Base-by-base conservation (phyloP, 2,797 vertebrate species). In the Clarias pachynema region DNA sequence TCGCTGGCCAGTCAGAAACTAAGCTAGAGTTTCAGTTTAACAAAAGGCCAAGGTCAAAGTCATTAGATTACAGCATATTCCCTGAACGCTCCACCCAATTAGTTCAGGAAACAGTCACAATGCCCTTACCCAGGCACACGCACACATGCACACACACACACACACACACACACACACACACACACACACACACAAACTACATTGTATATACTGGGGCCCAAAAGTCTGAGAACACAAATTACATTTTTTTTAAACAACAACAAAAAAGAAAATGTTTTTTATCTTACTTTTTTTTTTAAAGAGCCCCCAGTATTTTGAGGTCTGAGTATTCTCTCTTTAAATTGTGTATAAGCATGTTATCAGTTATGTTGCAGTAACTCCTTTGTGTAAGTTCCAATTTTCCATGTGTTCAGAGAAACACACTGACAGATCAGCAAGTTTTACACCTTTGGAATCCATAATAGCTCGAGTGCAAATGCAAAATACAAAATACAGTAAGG, bases 21-120 rank as follows among this genome's bases (percentile, higher is more conserved):
- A 10, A 72, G 60, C 18, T 53, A 62, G 37, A 60, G 24, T 34
- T 37, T 72, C 49, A 53, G 83, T 84, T 90, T 89, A 87, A 56
- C 89, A 82, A 84, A 87, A 87, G 87, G 83, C 89, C 78, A 86
- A 88, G 91, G 93, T 94, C 91, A 94, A 93, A 92, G 83, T 91
- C 86, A 91, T 94, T 87, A 84, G 83, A 82, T 83, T 72, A 82
- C 63, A 14, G n/a, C 63, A 29, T 20, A 84, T 81, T 88, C 80
- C 63, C 70, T 70, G 57, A 84, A 83, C 53, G 53, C 68, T 85
- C 75, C 53, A 83, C 81, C 80, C 79, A 83, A 40, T 73, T 69
- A 73, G 57, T 85, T 73, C 37, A 83, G 84, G 73, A 85, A 87
- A 70, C 69, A 40, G 82, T 79, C 40, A 85, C 83, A 56, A 83